Conservation (phyloP, 2,797 vertebrate species). For the Platyrinchus mystaceus region DNA sequence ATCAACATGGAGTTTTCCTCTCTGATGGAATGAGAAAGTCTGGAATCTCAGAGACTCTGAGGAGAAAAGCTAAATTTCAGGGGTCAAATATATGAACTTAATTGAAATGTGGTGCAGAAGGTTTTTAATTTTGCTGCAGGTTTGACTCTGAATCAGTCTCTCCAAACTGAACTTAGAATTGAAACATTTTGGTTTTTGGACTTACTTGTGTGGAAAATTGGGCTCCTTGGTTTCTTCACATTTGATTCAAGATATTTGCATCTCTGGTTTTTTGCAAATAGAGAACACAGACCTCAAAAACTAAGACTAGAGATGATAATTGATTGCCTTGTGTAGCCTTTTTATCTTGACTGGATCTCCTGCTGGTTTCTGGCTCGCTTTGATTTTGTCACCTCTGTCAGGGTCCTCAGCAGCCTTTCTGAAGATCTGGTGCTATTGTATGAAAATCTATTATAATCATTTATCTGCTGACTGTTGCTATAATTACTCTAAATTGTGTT, state of each 20-base stretch:
- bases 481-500: neutral
- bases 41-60: neutral
- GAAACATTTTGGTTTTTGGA: neutral
- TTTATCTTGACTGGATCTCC: neutral
- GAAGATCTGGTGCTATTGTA: neutral
- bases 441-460: neutral
- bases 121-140: neutral
- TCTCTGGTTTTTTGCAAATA: neutral
- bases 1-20: neutral
- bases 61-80: neutral
- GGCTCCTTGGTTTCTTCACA: neutral
- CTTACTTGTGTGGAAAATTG: neutral
- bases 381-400: neutral
- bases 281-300: neutral
- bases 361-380: neutral
- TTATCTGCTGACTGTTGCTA: neutral
- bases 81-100: neutral
- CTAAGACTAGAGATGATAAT: neutral
- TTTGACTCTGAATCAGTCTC: neutral
- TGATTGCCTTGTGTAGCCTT: neutral
- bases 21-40: accelerated
- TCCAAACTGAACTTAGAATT: neutral
- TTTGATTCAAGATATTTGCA: neutral
- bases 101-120: neutral
- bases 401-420: neutral